Conservation (phyloP, 2,888 invertebrate genomes). For the Palloptera scutellata region DNA sequence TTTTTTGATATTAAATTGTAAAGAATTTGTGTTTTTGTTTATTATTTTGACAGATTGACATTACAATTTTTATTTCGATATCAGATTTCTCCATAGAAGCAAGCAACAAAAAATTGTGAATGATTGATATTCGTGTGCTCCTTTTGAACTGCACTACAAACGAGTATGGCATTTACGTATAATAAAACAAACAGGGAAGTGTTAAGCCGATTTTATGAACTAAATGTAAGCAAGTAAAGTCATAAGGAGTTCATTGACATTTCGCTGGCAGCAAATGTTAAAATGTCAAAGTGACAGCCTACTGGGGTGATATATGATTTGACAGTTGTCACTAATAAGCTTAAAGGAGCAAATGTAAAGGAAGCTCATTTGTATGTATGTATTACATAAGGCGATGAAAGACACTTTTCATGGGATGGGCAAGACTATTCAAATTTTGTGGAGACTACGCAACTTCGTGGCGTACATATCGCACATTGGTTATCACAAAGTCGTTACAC, state of each 20-base stretch:
- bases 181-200: slow-evolving; percentile 10
- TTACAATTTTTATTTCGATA: slow-evolving; percentile 42
- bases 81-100: slow-evolving; percentile 41
- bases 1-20: too few species aligned
- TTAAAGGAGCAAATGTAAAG: slow-evolving; percentile 8
- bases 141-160: neutral
- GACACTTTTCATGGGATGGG: too few species aligned
- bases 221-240: neutral
- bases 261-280: slow-evolving; percentile 10
- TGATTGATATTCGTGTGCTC: slow-evolving; percentile 27
- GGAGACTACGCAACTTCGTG: too few species aligned
- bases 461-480: too few species aligned
- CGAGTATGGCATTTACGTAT: too few species aligned
- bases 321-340: slow-evolving; percentile 42
- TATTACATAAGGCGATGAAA: too few species aligned
- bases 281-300: neutral
- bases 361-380: too few species aligned
- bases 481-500: too few species aligned
- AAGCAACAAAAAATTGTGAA: slow-evolving; percentile 14
- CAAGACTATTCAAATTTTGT: too few species aligned
- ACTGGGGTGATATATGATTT: slow-evolving; percentile 42
- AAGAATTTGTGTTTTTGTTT: slow-evolving; percentile 13
- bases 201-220: slow-evolving; percentile 12
- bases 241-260: slow-evolving; percentile 39
- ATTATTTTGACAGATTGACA: slow-evolving; percentile 43